phyloP scores from a whole-genome alignment of 2,888 invertebrate genomes.

The Chorisops tibialis region DNA sequence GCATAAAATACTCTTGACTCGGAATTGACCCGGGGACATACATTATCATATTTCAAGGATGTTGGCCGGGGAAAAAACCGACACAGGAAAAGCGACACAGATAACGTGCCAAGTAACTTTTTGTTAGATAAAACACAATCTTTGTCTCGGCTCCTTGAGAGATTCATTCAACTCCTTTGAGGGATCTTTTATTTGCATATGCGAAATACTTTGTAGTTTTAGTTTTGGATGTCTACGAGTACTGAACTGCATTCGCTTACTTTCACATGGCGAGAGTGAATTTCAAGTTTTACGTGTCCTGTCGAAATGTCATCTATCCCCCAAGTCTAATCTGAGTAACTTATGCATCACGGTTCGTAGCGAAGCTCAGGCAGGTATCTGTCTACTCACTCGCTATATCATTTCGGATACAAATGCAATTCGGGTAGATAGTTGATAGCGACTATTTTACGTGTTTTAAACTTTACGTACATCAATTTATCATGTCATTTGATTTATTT shows the following conservation, averaged over 20 bases:
- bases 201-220: not conserved
- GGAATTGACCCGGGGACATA: conserved; percentile 32
- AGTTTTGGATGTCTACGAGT: not conserved
- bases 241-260: not conserved
- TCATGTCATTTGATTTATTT: conserved; percentile 24
- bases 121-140: not conserved
- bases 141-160: not conserved
- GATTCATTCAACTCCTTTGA: not conserved
- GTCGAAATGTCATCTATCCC: conserved; percentile 8
- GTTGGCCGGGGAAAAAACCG: conserved; percentile 9
- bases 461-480: conserved; percentile 20
- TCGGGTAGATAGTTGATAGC: not conserved
- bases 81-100: conserved; percentile 22
- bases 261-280: not conserved
- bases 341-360: no score
- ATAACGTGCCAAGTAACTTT: conserved; percentile 27
- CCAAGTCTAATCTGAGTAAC: not conserved
- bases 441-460: conserved; percentile 14
- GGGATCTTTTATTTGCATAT: conserved; percentile 4
- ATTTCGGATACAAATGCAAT: no score
- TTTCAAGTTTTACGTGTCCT: conserved; percentile 6
- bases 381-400: no score
- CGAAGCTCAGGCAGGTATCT: no score
- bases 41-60: conserved; percentile 29
- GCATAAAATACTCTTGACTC: conserved; percentile 31